Evolutionary conservation across 2,797 vertebrate genomes (phyloP), one percentile per base, ranked within the genome.

Genomic region (Bufotes viridis): DNA sequence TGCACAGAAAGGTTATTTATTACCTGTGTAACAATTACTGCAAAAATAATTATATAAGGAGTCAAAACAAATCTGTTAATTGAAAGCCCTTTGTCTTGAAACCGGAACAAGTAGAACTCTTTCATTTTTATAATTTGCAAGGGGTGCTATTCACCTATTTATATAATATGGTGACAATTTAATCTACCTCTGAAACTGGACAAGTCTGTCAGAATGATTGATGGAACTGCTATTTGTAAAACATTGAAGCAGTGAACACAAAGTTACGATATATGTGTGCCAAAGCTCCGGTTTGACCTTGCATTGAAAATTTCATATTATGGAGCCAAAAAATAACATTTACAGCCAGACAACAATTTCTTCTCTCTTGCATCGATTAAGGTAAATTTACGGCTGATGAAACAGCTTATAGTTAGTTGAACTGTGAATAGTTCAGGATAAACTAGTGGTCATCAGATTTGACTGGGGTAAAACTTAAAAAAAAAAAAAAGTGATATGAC

Each of bases 161-260:
- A 89, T 89, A 86, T 86, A 82, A 78, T 82, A 67, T 80, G 65
- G 84, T 81, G 84, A 89, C 88, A 89, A 89, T 89, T 89, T 89
- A 89, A 89, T 89, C 88, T 86, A 86, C 88, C 84, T 82, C 51
- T 51, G 88, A 86, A 89, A 86, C 70, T 86, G 88, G 88, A 89
- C 88, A 89, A 82, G 78, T 70, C 81, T 89, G 88, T 89, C 88
- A 89, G 75, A 82, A 86, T 89, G 88, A 89, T 89, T 89, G 88
- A 89, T 89, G 80, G 79, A 74, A 17, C 61, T 86, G 80, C 88
- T 89, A 22, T 86, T 89, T 86, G 79, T 86, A 89, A 89, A 89
- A 86, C 84, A 89, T 84, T 85, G 84, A 82, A 85, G 69, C 83
- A 78, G 70, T 82, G 88, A 89, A 86, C 88, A 86, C 84, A 89